Base-by-base conservation (phyloP, 2,113 vertebrate genomes). In the Cepphus grylle region DNA sequence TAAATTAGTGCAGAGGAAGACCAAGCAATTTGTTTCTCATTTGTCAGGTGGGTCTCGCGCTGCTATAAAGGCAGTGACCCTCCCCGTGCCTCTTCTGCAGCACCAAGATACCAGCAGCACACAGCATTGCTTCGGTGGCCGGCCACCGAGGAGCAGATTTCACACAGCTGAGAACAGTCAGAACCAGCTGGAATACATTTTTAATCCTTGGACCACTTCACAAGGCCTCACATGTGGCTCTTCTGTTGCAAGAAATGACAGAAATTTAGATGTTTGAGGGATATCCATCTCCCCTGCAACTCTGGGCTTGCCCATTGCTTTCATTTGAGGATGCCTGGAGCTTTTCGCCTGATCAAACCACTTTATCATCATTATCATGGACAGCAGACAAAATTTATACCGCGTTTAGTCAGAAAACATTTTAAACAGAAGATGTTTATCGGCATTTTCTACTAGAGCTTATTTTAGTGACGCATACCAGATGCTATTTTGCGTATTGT, bases 401-500 rank as follows among this genome's bases (percentile, higher is more conserved):
- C 5, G 6, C 61, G 56, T 93, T 61, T 78, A 84, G 73, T 86
- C 83, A 91, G 63, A 80, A 95, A 88, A 52, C 30, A 91, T 58
- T 88, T 81, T 55, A 73, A 88, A 79, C 81, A 89, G 65, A 83
- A 96, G 86, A 91, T 7, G 11, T 66, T 95, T 94, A 85, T n/a
- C 12, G 0, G 53, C 27, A n/a, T 96, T 79, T 96, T 88, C 62
- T 66, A 69, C 95, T 56, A 52, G 20, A 93, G 81, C 73, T 89
- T 61, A 79, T 86, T 95, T 91, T 17, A 45, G 80, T 53, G 81
- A 92, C 34, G 42, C 83, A 95, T 40, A 94, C 88, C 96, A 96
- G 95, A 94, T 97, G 97, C 89, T 94, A 89, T 91, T 97, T 86
- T 69, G 83, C n/a, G 53, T 77, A 94, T 95, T 97, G 93, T 96